Evolutionary conservation across 2,888 invertebrate species (phyloP).

Genomic region (Amiota minor): DNA sequence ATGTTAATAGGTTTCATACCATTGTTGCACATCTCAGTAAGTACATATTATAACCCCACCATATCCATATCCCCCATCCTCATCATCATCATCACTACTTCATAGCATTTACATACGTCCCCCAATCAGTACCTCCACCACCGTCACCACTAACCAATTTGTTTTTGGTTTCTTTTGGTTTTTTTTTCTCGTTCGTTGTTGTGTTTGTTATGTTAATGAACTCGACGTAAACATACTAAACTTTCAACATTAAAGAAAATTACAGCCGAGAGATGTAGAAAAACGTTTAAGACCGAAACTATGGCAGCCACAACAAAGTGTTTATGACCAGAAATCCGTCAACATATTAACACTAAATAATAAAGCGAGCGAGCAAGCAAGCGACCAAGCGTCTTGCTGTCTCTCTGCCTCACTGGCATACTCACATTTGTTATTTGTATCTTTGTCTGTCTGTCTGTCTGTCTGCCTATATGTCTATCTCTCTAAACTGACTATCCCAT

Average conservation of each 20-base stretch:
- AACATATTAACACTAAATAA: constrained; percentile 70
- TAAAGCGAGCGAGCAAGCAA: constrained; percentile 58
- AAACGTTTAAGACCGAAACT: constrained; percentile 28
- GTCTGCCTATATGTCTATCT: not conserved
- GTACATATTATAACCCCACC: constrained; percentile 54
- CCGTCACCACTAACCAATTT: not conserved
- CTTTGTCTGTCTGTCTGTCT: not conserved
- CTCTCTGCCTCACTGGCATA: constrained; percentile 20
- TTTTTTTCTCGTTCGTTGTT: constrained; percentile 4
- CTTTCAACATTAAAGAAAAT: constrained; percentile 68
- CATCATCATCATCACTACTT: too few species aligned
- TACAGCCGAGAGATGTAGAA: constrained; percentile 55
- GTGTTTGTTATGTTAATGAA: constrained; percentile 69
- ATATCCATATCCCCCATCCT: constrained; percentile 25
- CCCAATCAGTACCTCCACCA: not conserved
- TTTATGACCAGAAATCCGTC: constrained; percentile 69
- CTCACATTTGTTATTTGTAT: constrained; percentile 33
- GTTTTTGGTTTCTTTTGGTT: not conserved
- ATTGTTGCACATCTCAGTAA: constrained; percentile 58
- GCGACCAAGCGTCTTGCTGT: constrained; percentile 1
- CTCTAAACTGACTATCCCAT: not conserved
- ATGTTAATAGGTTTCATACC: constrained; percentile 65
- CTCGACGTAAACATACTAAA: constrained; percentile 51
- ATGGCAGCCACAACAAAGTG: constrained; percentile 50
- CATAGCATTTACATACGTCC: too few species aligned